These are phyloP conservation scores for Acanthosepion lycidas DNA, from an alignment of 2,888 invertebrate species.

Conservation along the genomic window DNA sequence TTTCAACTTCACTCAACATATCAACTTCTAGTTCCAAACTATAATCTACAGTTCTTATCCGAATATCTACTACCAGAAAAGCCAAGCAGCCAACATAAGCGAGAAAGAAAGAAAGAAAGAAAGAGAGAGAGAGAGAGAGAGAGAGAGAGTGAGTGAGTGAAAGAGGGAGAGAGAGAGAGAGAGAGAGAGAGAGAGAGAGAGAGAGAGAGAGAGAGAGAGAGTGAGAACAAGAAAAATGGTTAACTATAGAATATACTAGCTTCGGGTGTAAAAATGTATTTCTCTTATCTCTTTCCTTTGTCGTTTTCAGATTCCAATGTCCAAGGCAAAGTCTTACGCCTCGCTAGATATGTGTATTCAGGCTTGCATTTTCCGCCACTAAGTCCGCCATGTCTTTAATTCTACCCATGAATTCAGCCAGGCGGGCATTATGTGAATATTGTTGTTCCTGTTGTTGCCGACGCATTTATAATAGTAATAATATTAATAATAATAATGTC, in stretches of 20 bases:
- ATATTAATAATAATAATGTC: neutral
- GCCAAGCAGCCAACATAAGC: no score
- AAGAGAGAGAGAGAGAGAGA: no score
- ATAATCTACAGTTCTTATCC: no score
- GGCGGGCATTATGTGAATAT: neutral
- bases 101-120: no score
- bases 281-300: neutral
- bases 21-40: no score
- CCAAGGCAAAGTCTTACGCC: neutral
- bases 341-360: neutral
- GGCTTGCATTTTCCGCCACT: neutral
- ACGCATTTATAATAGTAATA: neutral
- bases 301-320: neutral
- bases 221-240: neutral
- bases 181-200: no score
- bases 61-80: no score
- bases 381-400: conserved; percentile 8
- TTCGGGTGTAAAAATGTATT: neutral
- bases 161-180: no score
- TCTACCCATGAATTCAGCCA: conserved; percentile 21
- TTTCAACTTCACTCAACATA: no score
- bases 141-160: no score
- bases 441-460: neutral
- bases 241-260: neutral
- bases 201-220: neutral